These are phyloP conservation scores for Beaufortia kweichowensis DNA, from an alignment of 2,113 vertebrate species.

Conservation along the genomic window DNA sequence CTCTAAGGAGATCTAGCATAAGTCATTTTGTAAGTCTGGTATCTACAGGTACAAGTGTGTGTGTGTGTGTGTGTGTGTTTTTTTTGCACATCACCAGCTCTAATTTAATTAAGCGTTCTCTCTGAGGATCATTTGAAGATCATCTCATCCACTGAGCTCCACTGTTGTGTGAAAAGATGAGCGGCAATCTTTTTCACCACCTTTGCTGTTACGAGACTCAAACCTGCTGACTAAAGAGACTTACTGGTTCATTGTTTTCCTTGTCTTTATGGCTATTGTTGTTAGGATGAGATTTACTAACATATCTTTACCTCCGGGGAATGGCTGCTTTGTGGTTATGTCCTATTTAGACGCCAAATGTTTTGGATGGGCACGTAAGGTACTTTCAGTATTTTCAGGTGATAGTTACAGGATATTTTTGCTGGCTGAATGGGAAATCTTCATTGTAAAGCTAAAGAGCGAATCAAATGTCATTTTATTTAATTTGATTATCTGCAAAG, in stretches of 20 bases:
- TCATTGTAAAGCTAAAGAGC: not conserved
- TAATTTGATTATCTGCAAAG: constrained; percentile 10
- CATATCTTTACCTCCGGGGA: no score
- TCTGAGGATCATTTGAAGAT: constrained; percentile 24
- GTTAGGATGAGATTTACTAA: no score
- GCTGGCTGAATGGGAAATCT: not conserved
- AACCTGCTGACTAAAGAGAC: not conserved
- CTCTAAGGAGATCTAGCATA: no score
- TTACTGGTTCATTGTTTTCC: not conserved
- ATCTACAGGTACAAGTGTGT: not conserved
- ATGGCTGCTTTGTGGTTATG: no score
- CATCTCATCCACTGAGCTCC: constrained; percentile 1
- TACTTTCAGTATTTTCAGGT: not conserved
- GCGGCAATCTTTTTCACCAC: not conserved
- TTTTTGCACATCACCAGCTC: not conserved
- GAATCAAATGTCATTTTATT: constrained; percentile 2
- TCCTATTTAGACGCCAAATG: no score
- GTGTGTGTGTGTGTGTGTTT: not conserved
- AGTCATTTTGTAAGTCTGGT: not conserved
- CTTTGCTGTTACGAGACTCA: not conserved
- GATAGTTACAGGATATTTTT: not conserved
- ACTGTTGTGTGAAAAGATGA: not conserved
- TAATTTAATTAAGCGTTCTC: constrained; percentile 4
- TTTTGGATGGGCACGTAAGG: not conserved
- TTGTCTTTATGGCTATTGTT: no score